Percentiles rank a stretch among this genome's conserved stretches.
These are phyloP conservation scores for Artemia franciscana DNA, from an alignment of 1,140 invertebrate species.

Conservation along the genomic window DNA sequence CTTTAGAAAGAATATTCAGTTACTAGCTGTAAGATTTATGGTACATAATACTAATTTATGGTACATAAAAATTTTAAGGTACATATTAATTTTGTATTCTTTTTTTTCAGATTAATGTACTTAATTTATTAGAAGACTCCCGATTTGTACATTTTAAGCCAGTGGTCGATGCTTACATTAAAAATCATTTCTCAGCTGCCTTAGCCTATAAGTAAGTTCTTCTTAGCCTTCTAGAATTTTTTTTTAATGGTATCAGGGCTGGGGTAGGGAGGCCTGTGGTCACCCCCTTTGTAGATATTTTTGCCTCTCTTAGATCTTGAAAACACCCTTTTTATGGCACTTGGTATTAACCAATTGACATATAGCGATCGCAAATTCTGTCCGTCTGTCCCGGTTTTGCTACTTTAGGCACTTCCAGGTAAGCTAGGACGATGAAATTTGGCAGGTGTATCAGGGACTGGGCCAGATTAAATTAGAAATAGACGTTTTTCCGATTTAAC, in stretches of 20 bases:
- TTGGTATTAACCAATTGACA: no score
- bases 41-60: slow-evolving; percentile 2
- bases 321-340: no score
- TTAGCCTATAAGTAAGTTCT: slow-evolving; percentile 69
- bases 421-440: no score
- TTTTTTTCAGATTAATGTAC: slow-evolving; percentile 52
- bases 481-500: no score
- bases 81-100: not conserved
- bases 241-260: slow-evolving; percentile 11
- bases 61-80: not conserved
- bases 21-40: not conserved
- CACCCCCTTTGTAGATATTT: no score
- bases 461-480: no score
- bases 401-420: no score
- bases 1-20: not conserved
- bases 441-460: no score
- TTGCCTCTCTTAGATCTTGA: no score
- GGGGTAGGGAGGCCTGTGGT: slow-evolving; percentile 7
- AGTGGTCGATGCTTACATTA: slow-evolving; percentile 84
- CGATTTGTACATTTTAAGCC: slow-evolving; percentile 89
- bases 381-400: no score
- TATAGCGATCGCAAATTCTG: no score
- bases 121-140: slow-evolving; percentile 66
- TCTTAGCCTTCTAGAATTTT: slow-evolving; percentile 10
- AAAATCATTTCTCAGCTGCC: slow-evolving; percentile 79